phyloP scores from a whole-genome alignment of 1,140 invertebrate species.

The Tachypleus tridentatus region DNA sequence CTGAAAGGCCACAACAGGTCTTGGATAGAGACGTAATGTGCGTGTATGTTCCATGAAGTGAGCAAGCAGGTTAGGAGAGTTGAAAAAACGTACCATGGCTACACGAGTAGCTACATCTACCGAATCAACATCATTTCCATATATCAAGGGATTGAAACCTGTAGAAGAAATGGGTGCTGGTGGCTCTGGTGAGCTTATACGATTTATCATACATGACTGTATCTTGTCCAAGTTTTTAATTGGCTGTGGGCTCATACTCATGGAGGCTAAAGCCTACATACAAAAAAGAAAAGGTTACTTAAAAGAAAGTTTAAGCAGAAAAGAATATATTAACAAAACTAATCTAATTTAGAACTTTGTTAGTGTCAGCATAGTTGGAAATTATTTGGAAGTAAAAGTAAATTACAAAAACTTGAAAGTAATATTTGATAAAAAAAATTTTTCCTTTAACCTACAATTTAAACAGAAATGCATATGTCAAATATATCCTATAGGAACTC shows the following conservation, averaged over 20 bases:
- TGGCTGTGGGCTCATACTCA: conserved; percentile 39
- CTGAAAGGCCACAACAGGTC: conserved; percentile 97
- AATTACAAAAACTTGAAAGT: too few relatives aligned
- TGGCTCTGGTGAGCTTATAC: conserved; percentile 15
- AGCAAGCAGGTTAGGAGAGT: conserved; percentile 88
- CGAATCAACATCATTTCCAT: conserved; percentile 88
- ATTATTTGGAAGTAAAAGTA: too few relatives aligned
- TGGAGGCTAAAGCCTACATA: conserved; percentile 34
- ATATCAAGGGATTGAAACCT: conserved; percentile 72
- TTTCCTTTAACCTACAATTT: too few relatives aligned
- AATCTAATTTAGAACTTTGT: too few relatives aligned
- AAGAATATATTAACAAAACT: conserved; percentile 3
- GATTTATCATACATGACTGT: conserved; percentile 23
- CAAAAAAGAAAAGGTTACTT: neutral
- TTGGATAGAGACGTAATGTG: conserved; percentile 86
- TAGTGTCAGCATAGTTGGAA: too few relatives aligned
- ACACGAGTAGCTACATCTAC: conserved; percentile 97
- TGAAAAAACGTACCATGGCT: conserved; percentile 98
- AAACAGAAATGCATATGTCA: too few relatives aligned
- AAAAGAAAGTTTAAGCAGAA: neutral
- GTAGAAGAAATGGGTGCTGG: conserved; percentile 19
- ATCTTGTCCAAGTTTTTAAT: conserved; percentile 38
- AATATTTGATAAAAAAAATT: too few relatives aligned
- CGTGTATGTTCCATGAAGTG: conserved; percentile 97
- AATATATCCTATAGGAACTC: too few relatives aligned